Conservation (phyloP, 2,113 vertebrate species). For the Nothocercus julius region DNA sequence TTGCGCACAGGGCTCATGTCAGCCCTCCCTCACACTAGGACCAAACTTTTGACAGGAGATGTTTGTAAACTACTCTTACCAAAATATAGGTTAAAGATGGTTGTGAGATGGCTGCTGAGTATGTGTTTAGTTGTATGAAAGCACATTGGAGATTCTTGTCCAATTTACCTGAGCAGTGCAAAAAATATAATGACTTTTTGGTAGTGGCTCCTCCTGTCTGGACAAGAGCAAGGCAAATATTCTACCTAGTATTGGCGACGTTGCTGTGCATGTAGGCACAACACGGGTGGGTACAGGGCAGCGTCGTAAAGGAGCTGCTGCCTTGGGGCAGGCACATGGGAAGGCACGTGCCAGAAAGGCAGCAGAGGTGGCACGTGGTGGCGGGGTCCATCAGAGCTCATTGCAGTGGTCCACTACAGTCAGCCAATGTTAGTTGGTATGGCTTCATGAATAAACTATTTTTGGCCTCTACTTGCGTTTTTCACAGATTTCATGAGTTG, state of each 20-base stretch:
- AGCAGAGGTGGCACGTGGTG: background rate
- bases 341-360: background rate
- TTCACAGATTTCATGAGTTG: background rate
- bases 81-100: background rate
- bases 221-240: background rate
- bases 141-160: background rate
- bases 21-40: too few relatives aligned
- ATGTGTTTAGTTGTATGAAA: background rate
- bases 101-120: background rate
- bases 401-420: background rate
- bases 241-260: accelerated
- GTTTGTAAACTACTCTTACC: too few relatives aligned
- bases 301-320: background rate
- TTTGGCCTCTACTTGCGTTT: conserved; percentile 19
- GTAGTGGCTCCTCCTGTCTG: background rate
- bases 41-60: too few relatives aligned
- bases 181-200: background rate
- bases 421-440: background rate
- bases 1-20: too few relatives aligned
- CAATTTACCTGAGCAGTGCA: background rate
- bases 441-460: background rate
- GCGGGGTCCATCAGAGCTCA: background rate
- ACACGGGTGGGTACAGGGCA: accelerated
- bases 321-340: background rate
- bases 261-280: background rate